Conservation (phyloP, 2,888 invertebrate species). For the Ophonus ardosiacus region DNA sequence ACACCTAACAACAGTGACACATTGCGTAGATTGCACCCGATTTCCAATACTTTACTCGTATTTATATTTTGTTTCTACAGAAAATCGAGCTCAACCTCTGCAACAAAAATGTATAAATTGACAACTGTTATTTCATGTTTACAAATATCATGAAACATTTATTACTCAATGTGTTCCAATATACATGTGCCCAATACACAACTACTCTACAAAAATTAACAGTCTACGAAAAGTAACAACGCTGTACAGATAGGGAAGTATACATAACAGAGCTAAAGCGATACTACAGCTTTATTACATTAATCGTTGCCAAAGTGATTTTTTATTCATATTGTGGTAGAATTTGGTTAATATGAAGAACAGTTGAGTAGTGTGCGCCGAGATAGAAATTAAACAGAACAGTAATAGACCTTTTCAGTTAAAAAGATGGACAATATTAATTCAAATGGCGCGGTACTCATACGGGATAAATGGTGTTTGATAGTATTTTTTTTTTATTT, state of each 20-base stretch:
- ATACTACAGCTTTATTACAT: slow-evolving; percentile 58
- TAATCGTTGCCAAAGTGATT: slow-evolving; percentile 61
- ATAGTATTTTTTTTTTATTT: too few species aligned
- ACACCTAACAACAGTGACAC: slow-evolving; percentile 62
- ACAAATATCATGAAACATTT: slow-evolving; percentile 62
- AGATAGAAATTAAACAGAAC: background rate
- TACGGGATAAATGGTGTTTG: too few species aligned
- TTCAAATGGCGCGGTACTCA: too few species aligned
- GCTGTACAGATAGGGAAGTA: slow-evolving; percentile 63
- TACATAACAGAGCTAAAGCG: slow-evolving; percentile 61
- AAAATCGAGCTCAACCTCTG: slow-evolving; percentile 42
- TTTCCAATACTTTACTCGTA: background rate
- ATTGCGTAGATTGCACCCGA: slow-evolving; percentile 3
- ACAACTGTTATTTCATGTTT: slow-evolving; percentile 59
- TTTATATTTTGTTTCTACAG: slow-evolving; percentile 34
- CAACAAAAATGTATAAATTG: slow-evolving; percentile 59
- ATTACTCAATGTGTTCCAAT: slow-evolving; percentile 62
- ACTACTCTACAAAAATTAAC: slow-evolving; percentile 60
- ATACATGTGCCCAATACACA: slow-evolving; percentile 61
- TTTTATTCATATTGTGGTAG: slow-evolving; percentile 10
- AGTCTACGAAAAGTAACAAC: slow-evolving; percentile 61
- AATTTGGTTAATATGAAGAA: slow-evolving; percentile 32
- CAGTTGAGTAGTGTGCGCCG: slow-evolving; percentile 14
- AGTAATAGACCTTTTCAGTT: background rate
- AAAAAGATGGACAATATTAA: too few species aligned